These are phyloP conservation scores for Pipistrellus pygmaeus DNA, from an alignment of 2,797 vertebrate genomes.

Conservation along the genomic window DNA sequence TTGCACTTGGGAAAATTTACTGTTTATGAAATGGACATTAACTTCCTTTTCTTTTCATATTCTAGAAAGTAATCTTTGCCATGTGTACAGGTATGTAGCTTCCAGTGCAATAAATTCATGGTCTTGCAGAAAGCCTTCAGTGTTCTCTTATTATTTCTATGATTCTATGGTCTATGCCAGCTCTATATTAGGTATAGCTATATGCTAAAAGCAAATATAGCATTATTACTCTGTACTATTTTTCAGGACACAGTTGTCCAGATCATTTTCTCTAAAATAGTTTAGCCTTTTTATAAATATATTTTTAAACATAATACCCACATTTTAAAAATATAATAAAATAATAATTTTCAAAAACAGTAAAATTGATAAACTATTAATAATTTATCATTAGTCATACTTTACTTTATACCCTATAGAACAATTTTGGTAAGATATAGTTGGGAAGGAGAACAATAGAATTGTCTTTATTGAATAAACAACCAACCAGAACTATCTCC, in stretches of 20 bases:
- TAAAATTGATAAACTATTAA: not conserved
- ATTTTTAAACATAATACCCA: not conserved
- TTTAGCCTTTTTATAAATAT: not conserved
- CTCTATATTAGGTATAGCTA: not conserved
- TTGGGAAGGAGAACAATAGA: not conserved
- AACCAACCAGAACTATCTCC: not conserved
- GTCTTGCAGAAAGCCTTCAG: not conserved
- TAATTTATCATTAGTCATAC: not conserved
- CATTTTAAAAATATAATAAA: slow-evolving; percentile 38
- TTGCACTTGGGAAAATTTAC: not conserved
- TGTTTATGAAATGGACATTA: not conserved
- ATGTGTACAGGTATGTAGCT: not conserved
- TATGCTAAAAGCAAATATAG: not conserved
- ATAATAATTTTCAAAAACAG: not conserved
- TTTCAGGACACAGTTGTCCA: not conserved
- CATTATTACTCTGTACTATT: not conserved
- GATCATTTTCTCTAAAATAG: not conserved
- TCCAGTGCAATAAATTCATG: not conserved
- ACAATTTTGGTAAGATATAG: not conserved
- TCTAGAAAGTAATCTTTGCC: not conserved
- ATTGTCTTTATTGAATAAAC: not conserved
- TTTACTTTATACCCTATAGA: slow-evolving; percentile 16
- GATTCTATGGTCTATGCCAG: not conserved
- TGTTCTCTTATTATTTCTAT: not conserved
- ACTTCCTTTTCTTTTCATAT: slow-evolving; percentile 9